Percentiles rank a stretch among this genome's conserved stretches.
These are phyloP conservation scores for Acropternis orthonyx DNA, from an alignment of 2,797 vertebrate species.

Conservation along the genomic window DNA sequence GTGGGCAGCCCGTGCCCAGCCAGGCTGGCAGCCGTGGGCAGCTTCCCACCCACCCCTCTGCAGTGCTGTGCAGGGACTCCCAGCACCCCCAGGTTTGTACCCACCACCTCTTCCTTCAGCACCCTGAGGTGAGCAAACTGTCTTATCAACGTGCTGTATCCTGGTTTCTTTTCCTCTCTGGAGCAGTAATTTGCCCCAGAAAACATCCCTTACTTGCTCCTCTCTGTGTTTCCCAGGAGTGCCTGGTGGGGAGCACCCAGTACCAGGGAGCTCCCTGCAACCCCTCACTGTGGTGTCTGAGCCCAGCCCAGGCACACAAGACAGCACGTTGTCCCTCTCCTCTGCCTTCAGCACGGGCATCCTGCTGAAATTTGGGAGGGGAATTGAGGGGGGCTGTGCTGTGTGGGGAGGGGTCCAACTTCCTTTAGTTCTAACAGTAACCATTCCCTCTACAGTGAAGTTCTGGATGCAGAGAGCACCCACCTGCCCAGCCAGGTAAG, in stretches of 20 bases:
- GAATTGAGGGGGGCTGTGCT: neutral
- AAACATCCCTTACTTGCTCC: neutral
- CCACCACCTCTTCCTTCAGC: neutral
- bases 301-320: accelerated
- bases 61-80: neutral
- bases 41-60: neutral
- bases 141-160: neutral
- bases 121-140: accelerated
- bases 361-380: accelerated
- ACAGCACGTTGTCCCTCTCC: neutral
- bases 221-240: accelerated
- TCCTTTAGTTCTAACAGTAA: neutral
- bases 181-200: neutral
- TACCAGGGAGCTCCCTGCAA: neutral
- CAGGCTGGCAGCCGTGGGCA: accelerated
- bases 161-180: neutral
- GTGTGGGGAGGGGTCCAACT: accelerated
- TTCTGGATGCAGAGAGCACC: neutral
- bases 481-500: conserved; percentile 18
- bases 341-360: neutral
- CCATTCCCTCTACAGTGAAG: neutral
- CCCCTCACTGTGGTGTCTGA: accelerated
- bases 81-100: neutral
- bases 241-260: neutral
- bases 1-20: accelerated